Base-by-base conservation (phyloP, 2,888 invertebrate species). In the Parapristionchus giblindavisi region DNA sequence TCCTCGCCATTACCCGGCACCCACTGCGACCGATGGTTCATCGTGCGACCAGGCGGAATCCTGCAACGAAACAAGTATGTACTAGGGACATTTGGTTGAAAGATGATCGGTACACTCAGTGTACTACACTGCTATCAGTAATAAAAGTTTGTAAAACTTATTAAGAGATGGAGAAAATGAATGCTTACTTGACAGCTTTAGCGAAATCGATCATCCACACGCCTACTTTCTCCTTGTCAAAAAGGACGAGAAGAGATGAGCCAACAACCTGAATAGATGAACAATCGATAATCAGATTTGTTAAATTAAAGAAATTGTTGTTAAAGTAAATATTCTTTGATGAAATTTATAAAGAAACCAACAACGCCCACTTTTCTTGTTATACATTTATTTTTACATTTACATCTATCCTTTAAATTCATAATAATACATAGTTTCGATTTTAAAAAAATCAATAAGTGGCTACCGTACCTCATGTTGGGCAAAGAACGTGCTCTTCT, bases 131-230 rank as follows among this genome's bases (percentile, higher is more conserved):
- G n/a, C n/a, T n/a, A n/a, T n/a, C n/a, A n/a, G n/a, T n/a, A n/a
- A n/a, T n/a, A n/a, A n/a, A n/a, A n/a, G n/a, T n/a, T n/a, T n/a
- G n/a, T n/a, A n/a, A n/a, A n/a, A n/a, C n/a, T n/a, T n/a, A n/a
- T n/a, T n/a, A n/a, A n/a, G n/a, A n/a, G n/a, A n/a, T n/a, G n/a
- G n/a, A n/a, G n/a, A n/a, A n/a, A n/a, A n/a, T n/a, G n/a, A n/a
- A n/a, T n/a, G n/a, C 52, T 21, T 21, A 63, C 65, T 48, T 56
- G 66, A 58, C 58, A n/a, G 56, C 65, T 89, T 98, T 98, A 65
- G 96, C 96, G 88, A 98, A 98, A 89, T 98, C 98, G 79, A 98
- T 98, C 83, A 98, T 91, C 97, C 97, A 98, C 8, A 93, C 94
- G 34, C 95, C 95, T 48, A 93, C 93, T 85, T 93, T 93, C 77